Conservation (phyloP, 2,888 invertebrate species). For the Hyles lineata region DNA sequence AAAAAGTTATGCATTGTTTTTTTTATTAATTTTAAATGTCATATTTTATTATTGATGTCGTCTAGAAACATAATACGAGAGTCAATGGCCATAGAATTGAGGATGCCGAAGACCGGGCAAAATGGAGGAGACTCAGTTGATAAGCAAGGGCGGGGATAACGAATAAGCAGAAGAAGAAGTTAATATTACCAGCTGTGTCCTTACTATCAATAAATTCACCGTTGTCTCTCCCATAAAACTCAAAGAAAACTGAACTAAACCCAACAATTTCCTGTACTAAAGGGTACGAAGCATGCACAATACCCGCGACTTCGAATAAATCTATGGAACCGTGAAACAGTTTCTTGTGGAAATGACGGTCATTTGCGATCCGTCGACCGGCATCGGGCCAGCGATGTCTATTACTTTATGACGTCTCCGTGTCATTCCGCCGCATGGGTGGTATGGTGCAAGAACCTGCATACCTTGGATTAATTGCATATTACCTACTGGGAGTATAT, state of each 20-base stretch:
- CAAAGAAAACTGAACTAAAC: background rate
- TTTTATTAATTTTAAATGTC: background rate
- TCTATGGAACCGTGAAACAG: slow-evolving; percentile 53
- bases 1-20: background rate
- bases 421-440: slow-evolving; percentile 53
- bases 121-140: too few species aligned
- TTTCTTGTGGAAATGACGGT: slow-evolving; percentile 52
- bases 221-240: background rate
- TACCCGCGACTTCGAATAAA: slow-evolving; percentile 39
- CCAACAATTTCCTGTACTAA: slow-evolving; percentile 46
- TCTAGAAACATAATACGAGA: too few species aligned
- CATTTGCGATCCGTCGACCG: slow-evolving; percentile 41
- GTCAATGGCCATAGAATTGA: too few species aligned
- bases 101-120: too few species aligned
- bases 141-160: too few species aligned
- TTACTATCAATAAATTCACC: background rate
- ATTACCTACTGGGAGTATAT: background rate
- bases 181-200: too few species aligned
- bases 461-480: slow-evolving; percentile 1
- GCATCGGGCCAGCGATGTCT: slow-evolving; percentile 36
- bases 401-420: slow-evolving; percentile 43
- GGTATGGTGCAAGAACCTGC: slow-evolving; percentile 36
- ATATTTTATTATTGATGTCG: background rate
- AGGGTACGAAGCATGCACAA: slow-evolving; percentile 47
- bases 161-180: too few species aligned